Evolutionary conservation across 1,140 invertebrate species (phyloP).

Genomic region (Drosophila micromelanica): DNA sequence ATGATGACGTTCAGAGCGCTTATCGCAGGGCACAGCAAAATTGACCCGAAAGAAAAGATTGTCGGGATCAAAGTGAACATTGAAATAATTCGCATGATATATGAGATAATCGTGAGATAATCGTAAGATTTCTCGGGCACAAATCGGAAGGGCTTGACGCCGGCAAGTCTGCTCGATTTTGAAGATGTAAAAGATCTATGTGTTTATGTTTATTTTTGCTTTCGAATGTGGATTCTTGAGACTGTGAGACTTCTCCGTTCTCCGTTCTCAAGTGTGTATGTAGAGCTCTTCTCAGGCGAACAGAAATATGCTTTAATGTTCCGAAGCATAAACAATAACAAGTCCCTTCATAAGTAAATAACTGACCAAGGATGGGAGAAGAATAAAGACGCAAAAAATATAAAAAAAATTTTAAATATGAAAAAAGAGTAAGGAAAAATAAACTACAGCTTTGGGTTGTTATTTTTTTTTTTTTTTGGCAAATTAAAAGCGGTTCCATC

Average conservation of each 20-base stretch:
- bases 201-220: background rate
- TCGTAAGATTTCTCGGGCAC: background rate
- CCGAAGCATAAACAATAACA: conserved; percentile 42
- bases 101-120: background rate
- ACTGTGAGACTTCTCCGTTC: background rate
- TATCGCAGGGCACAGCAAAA: no score
- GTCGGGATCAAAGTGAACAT: background rate
- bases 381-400: background rate
- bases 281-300: conserved; percentile 20
- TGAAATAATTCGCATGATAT: background rate
- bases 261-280: conserved; percentile 10
- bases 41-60: background rate
- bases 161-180: conserved; percentile 20
- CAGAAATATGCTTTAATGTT: conserved; percentile 37
- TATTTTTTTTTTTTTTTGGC: conserved; percentile 8
- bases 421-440: conserved; percentile 7
- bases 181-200: background rate
- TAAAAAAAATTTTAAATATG: background rate
- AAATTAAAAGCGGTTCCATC: conserved; percentile 5
- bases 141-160: conserved; percentile 5
- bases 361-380: background rate
- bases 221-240: background rate
- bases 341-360: conserved; percentile 19
- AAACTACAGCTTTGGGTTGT: conserved; percentile 3
- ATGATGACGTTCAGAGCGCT: no score